Evolutionary conservation across 2,888 invertebrate genomes (phyloP), one percentile per base, ranked within the genome.

Genomic region (Andrena praecox): DNA sequence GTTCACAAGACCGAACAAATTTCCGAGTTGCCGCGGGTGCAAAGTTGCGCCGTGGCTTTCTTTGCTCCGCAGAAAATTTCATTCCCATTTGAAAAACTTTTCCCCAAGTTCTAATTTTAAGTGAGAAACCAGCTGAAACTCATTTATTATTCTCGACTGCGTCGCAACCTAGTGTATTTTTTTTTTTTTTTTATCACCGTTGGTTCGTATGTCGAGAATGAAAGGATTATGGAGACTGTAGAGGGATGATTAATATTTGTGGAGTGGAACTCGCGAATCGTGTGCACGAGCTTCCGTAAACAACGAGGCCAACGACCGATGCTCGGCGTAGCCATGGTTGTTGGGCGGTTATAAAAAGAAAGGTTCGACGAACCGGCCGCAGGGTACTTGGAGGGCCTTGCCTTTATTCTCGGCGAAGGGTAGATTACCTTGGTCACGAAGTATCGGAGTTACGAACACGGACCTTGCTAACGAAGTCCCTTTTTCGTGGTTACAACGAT

Each of bases 241-340:
- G 4, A 16, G 33, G 10, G 24, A 16, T 24, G 52, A 69, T 54
- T n/a, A 31, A 27, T 20, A 54, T 20, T 27, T 24, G 16, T 3
- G 24, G 31, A 48, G 33, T 12, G 35, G 27, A 35, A 59, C 20
- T 62, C n/a, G 80, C 74, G 79, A 81, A 75, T 84, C 76, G 60
- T 71, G 67, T 60, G 66, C 69, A 67, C 52, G 42, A 77, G 84
- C 84, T 91, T 89, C 85, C 86, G 87, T 89, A 87, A 89, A 87
- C 85, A 87, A 84, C 78, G 63, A 64, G 80, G 71, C 73, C 66
- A 86, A 89, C 72, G 87, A 67, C 72, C 83, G 77, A 73, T 78
- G 67, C 56, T 64, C 52, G 50, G 80, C 64, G 74, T 82, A 67
- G 83, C 52, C 66, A 72, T 48, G 77, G 77, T 62, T 42, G 71